Base-by-base conservation (phyloP, 2,113 vertebrate genomes). In the Prietella phreatophila region DNA sequence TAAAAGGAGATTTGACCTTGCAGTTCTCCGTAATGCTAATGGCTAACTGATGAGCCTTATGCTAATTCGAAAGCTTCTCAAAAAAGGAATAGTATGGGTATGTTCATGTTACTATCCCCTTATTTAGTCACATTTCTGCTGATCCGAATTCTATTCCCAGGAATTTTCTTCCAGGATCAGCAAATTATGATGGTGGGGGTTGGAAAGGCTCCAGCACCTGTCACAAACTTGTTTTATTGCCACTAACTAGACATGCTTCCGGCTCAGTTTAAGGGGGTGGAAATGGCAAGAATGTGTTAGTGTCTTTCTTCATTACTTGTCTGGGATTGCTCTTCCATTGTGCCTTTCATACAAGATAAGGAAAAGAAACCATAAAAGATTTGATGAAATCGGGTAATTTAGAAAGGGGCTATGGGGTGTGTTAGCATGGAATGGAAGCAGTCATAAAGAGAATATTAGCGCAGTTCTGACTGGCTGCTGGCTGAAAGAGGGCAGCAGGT, bases 111-210 rank as follows among this genome's bases (percentile, higher is more conserved):
- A 92, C 88, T 82, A 60, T 91, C 93, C 63, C 92, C 93, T 89
- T 94, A 93, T 95, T 94, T 94, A 93, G 93, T 91, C 91, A 91
- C 89, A 85, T 86, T 92, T 85, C 9, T 90, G 81, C 4, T 88
- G 65, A 88, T 91, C 92, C 86, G 86, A 94, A 91, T 73, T 86
- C 67, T 80, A 60, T 73, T 63, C 73, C 42, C 58, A 75, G 60
- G 84, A 30, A 11, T 78, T 88, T 90, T 91, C 87, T 90, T 92
- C 89, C 71, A 90, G 58, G 55, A 89, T 85, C 71, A 87, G 36
- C 75, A 84, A 89, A 89, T 50, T 53, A 86, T 58, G 50, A 87
- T 61, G 20, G 39, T 61, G 33, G 82, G 89, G 27, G 85, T 88
- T 93, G 91, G 84, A 89, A 85, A 91, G 55, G 76, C 84, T 27